These are phyloP conservation scores for Phlogophora meticulosa DNA, from an alignment of 2,888 invertebrate species.

Conservation along the genomic window DNA sequence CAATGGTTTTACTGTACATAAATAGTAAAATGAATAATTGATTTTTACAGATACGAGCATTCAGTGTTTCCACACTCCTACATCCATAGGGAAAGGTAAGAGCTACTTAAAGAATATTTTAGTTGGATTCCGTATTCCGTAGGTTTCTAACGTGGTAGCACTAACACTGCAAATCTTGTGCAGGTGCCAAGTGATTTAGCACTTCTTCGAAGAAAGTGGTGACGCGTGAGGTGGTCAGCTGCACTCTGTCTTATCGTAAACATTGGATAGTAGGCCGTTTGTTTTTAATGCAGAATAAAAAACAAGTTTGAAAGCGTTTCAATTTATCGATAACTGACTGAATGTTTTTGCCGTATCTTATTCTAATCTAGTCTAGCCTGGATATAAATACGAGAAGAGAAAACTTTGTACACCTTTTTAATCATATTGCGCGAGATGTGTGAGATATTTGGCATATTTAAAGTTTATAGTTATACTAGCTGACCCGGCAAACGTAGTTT, in stretches of 20 bases:
- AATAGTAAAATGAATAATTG: too few relatives aligned
- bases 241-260: constrained; percentile 32
- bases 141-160: constrained; percentile 1
- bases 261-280: constrained; percentile 24
- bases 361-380: too few relatives aligned
- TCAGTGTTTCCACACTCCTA: too few relatives aligned
- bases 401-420: too few relatives aligned
- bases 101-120: not conserved
- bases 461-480: too few relatives aligned
- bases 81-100: not conserved
- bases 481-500: too few relatives aligned
- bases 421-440: too few relatives aligned
- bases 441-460: too few relatives aligned
- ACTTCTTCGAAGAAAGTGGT: constrained; percentile 29
- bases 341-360: constrained; percentile 6
- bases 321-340: constrained; percentile 24
- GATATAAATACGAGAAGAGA: too few relatives aligned
- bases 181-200: constrained; percentile 47
- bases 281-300: constrained; percentile 34
- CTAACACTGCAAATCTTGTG: constrained; percentile 10
- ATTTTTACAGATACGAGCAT: too few relatives aligned
- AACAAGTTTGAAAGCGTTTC: constrained; percentile 40
- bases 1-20: too few relatives aligned
- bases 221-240: constrained; percentile 19
- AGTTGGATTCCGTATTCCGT: constrained; percentile 5